Evolutionary conservation across 2,113 vertebrate species (phyloP), one percentile per base, ranked within the genome.

Genomic region (Halcyon malimbica): DNA sequence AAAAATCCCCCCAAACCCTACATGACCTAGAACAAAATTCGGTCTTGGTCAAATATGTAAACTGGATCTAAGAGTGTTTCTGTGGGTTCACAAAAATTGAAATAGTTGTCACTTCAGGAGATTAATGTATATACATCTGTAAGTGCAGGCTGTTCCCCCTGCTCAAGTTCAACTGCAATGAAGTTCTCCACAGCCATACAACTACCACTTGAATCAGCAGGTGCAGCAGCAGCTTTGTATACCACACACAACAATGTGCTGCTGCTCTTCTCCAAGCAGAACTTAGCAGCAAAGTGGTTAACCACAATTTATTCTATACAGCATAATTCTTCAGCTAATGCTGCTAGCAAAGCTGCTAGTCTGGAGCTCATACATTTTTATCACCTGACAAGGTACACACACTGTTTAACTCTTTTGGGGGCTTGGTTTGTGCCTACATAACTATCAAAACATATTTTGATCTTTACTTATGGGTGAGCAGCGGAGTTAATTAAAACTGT

Each of bases 401-500:
- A 57, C 51, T 56, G n/a, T 74, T 86, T 71, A 83, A 71, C 53
- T 90, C 92, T 86, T 81, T 29, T 54, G 20, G 10, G 39, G 50
- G 78, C 83, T 93, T 91, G 33, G 50, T 79, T 73, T 78, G 81
- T 77, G 89, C 74, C 67, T 74, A 77, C 75, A 60, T 71, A 89
- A 86, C 53, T 54, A 89, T 44, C 70, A 81, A 85, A 92, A 92
- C 70, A 50, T 74, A 83, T 83, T 91, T 94, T 89, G 53, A 91
- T 93, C 65, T 89, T 87, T 83, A 83, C 82, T 86, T 93, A 73
- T 8, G 90, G 54, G 29, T 74, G 63, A 95, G 54, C 86, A 92
- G 88, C 50, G 73, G 50, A 70, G 68, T 93, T 84, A 87, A 91
- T 90, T 68, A 71, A 62, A 93, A 93, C 71, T 95, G 84, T 93